Evolutionary conservation across 2,888 invertebrate species (phyloP), one percentile per base, ranked within the genome.

Genomic region (Hypolimnas misippus): DNA sequence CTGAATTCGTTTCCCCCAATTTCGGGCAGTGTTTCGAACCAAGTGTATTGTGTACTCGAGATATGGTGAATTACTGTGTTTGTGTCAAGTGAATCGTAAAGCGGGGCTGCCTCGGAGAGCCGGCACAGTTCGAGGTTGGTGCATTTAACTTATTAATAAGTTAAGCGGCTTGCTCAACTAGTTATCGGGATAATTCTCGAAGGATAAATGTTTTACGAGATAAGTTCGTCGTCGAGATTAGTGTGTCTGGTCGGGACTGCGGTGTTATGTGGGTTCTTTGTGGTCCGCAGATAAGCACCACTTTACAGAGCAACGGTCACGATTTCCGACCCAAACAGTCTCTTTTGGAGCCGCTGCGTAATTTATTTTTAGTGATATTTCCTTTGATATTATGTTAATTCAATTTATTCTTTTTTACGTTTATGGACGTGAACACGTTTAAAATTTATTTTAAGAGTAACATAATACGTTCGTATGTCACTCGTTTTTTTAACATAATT

Each of bases 111-210:
- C 76, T 75, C 76, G 70, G 78, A 77, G 76, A 77, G 81, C 83
- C 78, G 81, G 78, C 84, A 80, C 82, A 82, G 85, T 79, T 79
- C 75, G 76, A 85, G 86, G 87, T 86, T 68, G 55, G 71, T 71
- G 46, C 49, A 31, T 14, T 44, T 44, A 19, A 49, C 49, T 49
- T 49, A 16, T 29, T 49, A 25, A 29, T 49, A 49, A 49, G 29
- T 49, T 49, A 46, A 46, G 21, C 19, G 14, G 25, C n/a, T n/a
- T n/a, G n/a, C n/a, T 25, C 2, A 12, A 29, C n/a, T 49, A 49
- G 8, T 49, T 29, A 49, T 25, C 25, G 10, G 19, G 46, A 25
- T 56, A 55, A 38, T 38, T 53, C 12, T 21, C 42, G 7, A 21
- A 21, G 46, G 44, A 52, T 46, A 77, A 49, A 49, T 29, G 1